These are phyloP conservation scores for Sylvietta virens DNA, from an alignment of 2,113 vertebrate genomes.

Conservation along the genomic window DNA sequence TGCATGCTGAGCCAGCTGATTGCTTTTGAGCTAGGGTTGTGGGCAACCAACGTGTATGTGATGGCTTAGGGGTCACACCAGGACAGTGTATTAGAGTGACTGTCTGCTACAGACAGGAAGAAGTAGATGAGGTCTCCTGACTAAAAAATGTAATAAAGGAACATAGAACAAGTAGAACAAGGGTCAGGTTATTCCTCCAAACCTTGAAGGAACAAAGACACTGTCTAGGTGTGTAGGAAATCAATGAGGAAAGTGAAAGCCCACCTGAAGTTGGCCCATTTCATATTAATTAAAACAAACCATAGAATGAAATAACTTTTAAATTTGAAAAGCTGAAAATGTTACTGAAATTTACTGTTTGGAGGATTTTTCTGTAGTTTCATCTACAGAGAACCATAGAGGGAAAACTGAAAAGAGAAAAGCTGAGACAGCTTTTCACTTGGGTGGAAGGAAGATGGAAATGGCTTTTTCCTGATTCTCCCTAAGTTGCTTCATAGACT, in stretches of 20 bases:
- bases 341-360: neutral
- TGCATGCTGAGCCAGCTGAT: neutral
- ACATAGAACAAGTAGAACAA: neutral
- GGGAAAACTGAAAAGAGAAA: neutral
- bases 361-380: neutral
- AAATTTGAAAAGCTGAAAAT: neutral
- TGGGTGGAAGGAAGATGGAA: neutral
- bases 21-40: neutral
- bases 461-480: neutral
- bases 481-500: neutral
- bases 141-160: neutral
- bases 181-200: neutral
- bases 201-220: neutral
- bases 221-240: neutral
- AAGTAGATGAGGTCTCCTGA: neutral
- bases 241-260: neutral
- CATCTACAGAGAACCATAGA: neutral
- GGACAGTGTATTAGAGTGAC: accelerated
- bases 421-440: neutral
- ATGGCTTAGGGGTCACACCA: no score
- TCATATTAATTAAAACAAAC: neutral
- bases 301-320: neutral
- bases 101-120: neutral
- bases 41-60: no score
- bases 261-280: neutral